These are phyloP conservation scores for Barnardius zonarius DNA, from an alignment of 2,113 vertebrate genomes.

Conservation along the genomic window DNA sequence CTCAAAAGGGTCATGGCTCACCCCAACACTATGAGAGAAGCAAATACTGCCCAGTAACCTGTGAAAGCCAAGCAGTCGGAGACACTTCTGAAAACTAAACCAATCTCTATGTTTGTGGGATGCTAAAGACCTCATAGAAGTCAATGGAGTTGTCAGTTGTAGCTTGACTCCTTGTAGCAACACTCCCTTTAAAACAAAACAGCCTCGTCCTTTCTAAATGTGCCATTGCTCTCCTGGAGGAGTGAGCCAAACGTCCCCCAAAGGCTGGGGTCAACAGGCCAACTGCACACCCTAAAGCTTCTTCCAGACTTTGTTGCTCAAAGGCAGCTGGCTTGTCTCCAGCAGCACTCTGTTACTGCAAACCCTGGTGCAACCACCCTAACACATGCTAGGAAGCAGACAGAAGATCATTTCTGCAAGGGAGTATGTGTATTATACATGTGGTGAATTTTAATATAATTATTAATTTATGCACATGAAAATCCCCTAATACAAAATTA, in stretches of 20 bases:
- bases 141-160: neutral
- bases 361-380: neutral
- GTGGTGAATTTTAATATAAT: conserved; percentile 16
- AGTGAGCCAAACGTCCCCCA: neutral
- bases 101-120: neutral
- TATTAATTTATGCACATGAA: conserved; percentile 42
- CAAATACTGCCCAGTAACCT: neutral
- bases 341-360: neutral
- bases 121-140: neutral
- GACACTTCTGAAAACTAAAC: neutral
- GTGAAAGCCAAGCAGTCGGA: neutral
- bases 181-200: neutral
- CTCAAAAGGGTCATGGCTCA: neutral
- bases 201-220: neutral
- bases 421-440: conserved; percentile 4
- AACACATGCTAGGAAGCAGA: neutral
- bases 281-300: neutral
- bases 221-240: neutral
- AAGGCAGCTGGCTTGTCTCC: neutral
- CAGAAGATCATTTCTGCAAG: neutral
- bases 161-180: neutral
- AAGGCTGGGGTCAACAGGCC: neutral
- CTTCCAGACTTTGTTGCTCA: neutral
- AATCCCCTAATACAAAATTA: conserved; percentile 36
- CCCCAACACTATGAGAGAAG: neutral